phyloP scores from a whole-genome alignment of 2,113 vertebrate genomes.

The Rhinolophus sinicus region DNA sequence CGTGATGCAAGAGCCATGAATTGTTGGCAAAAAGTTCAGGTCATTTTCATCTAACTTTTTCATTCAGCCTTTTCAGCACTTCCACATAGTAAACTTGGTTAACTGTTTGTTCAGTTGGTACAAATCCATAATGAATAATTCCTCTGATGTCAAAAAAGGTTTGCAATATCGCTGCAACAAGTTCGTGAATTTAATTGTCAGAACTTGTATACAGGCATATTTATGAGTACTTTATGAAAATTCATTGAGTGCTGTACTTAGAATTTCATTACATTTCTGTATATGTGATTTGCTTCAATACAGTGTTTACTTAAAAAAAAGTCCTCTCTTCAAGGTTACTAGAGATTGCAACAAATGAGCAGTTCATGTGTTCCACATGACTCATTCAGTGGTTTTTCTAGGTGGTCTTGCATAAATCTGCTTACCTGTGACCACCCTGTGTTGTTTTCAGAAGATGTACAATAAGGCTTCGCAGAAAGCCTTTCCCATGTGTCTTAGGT shows the following conservation, averaged over 20 bases:
- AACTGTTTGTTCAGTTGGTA: too few species aligned
- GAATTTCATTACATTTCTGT: background rate
- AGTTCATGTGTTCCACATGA: background rate
- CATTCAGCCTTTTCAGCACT: too few species aligned
- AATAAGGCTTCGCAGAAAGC: background rate
- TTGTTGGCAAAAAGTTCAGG: too few species aligned
- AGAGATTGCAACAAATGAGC: background rate
- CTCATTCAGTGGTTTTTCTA: background rate
- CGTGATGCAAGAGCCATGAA: too few species aligned
- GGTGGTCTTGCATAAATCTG: background rate
- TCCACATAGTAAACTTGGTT: too few species aligned
- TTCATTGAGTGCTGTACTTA: background rate
- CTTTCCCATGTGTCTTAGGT: background rate
- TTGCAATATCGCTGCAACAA: too few species aligned
- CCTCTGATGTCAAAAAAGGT: too few species aligned
- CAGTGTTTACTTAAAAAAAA: background rate
- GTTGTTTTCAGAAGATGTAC: background rate
- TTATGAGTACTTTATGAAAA: background rate
- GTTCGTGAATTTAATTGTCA: too few species aligned
- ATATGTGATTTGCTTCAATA: constrained; percentile 15
- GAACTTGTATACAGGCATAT: background rate
- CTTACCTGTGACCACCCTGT: background rate
- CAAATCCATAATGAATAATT: too few species aligned
- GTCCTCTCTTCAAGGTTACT: background rate
- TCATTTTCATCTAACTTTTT: too few species aligned